phyloP scores from a whole-genome alignment of 2,888 invertebrate species.

The Acheta domesticus region DNA sequence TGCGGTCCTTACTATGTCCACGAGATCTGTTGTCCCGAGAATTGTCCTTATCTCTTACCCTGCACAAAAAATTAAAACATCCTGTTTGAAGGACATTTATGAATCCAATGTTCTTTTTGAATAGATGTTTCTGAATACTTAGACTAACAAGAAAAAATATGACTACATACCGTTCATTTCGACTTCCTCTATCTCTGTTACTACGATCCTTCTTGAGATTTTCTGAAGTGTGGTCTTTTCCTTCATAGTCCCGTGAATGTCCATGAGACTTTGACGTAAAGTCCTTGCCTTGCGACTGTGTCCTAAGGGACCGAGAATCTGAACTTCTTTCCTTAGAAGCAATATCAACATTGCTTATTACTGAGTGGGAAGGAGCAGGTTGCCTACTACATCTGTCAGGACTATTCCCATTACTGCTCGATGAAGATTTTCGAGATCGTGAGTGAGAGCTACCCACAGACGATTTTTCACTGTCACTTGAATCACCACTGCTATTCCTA shows the following conservation, averaged over 20 bases:
- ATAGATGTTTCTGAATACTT: not conserved
- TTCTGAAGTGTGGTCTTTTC: not conserved
- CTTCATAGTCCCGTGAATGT: not conserved
- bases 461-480: constrained; percentile 20
- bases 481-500: constrained; percentile 24
- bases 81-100: no score
- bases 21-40: constrained; percentile 24
- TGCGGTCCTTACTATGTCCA: constrained; percentile 42
- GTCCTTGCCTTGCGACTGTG: not conserved
- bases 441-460: constrained; percentile 18
- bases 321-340: not conserved
- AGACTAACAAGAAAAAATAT: not conserved
- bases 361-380: not conserved
- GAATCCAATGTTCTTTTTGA: not conserved
- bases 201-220: not conserved
- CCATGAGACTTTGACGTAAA: not conserved
- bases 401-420: not conserved
- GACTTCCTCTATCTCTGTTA: not conserved
- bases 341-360: not conserved
- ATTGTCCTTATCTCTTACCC: constrained; percentile 4
- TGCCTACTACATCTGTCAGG: not conserved
- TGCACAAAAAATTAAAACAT: not conserved
- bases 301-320: not conserved
- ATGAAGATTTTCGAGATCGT: not conserved
- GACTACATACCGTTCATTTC: not conserved